Evolutionary conservation across 2,888 invertebrate species (phyloP).

Genomic region (Hedya salicella): DNA sequence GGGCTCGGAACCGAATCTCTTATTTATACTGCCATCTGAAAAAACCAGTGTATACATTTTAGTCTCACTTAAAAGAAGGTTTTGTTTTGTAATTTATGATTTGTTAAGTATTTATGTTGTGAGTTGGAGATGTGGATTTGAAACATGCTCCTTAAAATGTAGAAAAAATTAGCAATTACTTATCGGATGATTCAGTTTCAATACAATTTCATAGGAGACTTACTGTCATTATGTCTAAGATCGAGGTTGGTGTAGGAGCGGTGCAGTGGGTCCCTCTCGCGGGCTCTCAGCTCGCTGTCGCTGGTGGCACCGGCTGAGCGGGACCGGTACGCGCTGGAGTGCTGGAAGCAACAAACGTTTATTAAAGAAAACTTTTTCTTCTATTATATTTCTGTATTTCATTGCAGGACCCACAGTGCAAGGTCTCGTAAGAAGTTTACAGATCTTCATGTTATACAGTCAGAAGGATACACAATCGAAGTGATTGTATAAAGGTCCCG

Average conservation of each 20-base stretch:
- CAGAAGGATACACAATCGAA: too few relatives aligned
- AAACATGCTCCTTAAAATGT: too few relatives aligned
- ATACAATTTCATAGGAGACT: slow-evolving; percentile 50
- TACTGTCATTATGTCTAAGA: slow-evolving; percentile 71
- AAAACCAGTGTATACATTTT: slow-evolving; percentile 27
- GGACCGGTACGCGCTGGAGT: slow-evolving; percentile 76
- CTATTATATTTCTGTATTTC: too few relatives aligned
- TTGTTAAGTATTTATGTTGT: too few relatives aligned
- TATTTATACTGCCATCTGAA: slow-evolving; percentile 71
- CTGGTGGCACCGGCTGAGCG: slow-evolving; percentile 72
- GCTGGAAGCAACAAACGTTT: slow-evolving; percentile 58
- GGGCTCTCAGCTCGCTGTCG: slow-evolving; percentile 63
- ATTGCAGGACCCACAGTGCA: too few relatives aligned
- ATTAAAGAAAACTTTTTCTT: not conserved
- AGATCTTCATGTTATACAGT: too few relatives aligned
- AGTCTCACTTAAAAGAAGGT: not conserved
- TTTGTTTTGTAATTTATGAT: too few relatives aligned
- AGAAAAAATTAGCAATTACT: too few relatives aligned
- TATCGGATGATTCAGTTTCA: too few relatives aligned
- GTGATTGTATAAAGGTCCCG: too few relatives aligned
- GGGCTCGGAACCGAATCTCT: slow-evolving; percentile 90
- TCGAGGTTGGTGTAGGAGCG: slow-evolving; percentile 80
- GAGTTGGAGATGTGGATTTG: too few relatives aligned
- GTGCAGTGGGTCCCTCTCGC: slow-evolving; percentile 78
- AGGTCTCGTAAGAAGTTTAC: too few relatives aligned